Percentiles rank a stretch among this genome's conserved stretches.
Conservation (phyloP, 2,797 vertebrate species). For the Psittacula derbiana region DNA sequence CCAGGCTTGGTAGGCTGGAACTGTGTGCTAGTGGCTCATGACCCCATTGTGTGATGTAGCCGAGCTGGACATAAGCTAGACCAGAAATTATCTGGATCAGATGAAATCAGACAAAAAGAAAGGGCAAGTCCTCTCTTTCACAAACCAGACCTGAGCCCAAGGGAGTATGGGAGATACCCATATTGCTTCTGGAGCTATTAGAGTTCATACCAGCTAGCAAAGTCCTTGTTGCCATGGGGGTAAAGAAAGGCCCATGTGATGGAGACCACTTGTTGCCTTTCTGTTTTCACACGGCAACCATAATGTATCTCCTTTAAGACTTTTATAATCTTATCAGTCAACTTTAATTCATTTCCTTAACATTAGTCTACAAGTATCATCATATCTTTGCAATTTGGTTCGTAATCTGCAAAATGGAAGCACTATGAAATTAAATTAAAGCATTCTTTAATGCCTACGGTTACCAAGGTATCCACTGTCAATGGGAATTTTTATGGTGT, state of each 20-base stretch:
- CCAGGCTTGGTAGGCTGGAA: background rate
- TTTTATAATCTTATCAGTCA: background rate
- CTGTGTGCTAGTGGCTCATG: background rate
- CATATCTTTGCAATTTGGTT: background rate
- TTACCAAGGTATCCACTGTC: background rate
- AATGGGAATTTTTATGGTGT: background rate
- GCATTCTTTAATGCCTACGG: background rate
- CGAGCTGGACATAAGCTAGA: background rate
- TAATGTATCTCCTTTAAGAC: background rate
- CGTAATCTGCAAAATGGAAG: background rate
- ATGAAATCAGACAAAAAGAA: background rate
- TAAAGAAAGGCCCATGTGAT: background rate
- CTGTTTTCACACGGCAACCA: background rate
- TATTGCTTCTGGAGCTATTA: background rate
- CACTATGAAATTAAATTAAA: background rate
- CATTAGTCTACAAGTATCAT: background rate
- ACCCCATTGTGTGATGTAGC: background rate
- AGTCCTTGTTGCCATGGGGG: accelerated
- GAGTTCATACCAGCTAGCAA: background rate
- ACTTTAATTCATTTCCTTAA: background rate
- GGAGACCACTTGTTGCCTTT: background rate
- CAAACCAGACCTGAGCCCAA: background rate
- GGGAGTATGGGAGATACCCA: background rate
- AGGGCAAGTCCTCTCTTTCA: background rate
- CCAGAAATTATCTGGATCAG: background rate